Evolutionary conservation across 2,888 invertebrate species (phyloP).

Genomic region (Conus canariensis): DNA sequence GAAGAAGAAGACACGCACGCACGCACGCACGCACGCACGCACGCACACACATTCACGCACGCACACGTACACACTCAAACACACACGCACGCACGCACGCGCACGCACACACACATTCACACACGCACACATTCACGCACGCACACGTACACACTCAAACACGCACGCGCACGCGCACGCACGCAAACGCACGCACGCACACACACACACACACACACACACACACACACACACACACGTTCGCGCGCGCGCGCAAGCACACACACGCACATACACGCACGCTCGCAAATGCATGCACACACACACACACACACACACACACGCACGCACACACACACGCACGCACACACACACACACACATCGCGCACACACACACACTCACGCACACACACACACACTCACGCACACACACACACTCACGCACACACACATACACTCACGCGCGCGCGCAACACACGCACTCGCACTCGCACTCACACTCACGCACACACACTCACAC

Average conservation of each 20-base stretch:
- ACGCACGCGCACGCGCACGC: not conserved
- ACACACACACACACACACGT: constrained; percentile 13
- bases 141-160: not conserved
- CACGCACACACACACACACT: too few relatives aligned
- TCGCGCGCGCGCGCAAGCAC: not conserved
- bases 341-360: too few relatives aligned
- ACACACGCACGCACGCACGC: not conserved
- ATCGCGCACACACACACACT: too few relatives aligned
- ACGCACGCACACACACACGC: not conserved
- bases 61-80: too few relatives aligned
- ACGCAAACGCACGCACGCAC: not conserved
- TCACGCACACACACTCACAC: not conserved
- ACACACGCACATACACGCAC: not conserved
- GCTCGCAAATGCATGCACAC: not conserved
- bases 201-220: not conserved
- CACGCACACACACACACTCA: too few relatives aligned
- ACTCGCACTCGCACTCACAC: not conserved
- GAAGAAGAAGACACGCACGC: not conserved
- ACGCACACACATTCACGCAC: not conserved
- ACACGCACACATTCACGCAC: not conserved
- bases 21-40: not conserved
- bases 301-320: constrained; percentile 13
- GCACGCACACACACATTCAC: not conserved
- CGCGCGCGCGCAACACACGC: not conserved
- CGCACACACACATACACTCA: not conserved